Conservation (phyloP, 2,888 invertebrate genomes). For the Anagyrus pseudococci region DNA sequence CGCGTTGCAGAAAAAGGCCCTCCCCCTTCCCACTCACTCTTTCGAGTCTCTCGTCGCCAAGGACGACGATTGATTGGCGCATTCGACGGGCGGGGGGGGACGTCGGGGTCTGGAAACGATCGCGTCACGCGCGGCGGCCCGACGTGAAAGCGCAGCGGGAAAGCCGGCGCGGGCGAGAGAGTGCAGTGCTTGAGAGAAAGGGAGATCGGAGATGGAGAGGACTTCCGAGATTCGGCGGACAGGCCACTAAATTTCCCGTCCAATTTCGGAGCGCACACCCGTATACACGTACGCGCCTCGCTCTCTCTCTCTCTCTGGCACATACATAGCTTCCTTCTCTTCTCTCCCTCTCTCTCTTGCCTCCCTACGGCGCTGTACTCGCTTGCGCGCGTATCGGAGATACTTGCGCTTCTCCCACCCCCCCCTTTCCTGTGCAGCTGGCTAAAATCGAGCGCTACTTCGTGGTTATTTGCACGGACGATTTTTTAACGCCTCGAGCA, state of each 20-base stretch:
- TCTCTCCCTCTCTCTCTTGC: no score
- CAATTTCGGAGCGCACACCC: constrained; percentile 51
- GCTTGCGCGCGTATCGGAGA: background rate
- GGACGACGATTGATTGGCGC: constrained; percentile 30
- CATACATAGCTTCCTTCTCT: no score
- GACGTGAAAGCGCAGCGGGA: background rate
- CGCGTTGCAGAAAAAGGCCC: no score
- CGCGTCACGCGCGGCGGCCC: constrained; percentile 10
- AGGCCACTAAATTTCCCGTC: constrained; percentile 59
- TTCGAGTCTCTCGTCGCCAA: background rate
- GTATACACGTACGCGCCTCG: constrained; percentile 11
- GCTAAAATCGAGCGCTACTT: background rate
- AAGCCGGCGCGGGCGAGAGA: no score
- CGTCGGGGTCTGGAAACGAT: constrained; percentile 4
- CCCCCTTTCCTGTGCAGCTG: background rate
- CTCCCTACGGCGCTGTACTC: no score
- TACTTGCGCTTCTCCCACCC: no score
- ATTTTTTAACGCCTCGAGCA: no score
- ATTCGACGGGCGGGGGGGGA: constrained; percentile 9
- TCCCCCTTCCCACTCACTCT: no score
- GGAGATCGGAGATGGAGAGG: constrained; percentile 30
- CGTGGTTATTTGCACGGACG: background rate
- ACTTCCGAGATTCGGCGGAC: constrained; percentile 49
- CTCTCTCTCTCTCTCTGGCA: no score
- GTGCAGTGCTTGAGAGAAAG: no score